Evolutionary conservation across 2,888 invertebrate genomes (phyloP).

Genomic region (Ochropacha duplaris): DNA sequence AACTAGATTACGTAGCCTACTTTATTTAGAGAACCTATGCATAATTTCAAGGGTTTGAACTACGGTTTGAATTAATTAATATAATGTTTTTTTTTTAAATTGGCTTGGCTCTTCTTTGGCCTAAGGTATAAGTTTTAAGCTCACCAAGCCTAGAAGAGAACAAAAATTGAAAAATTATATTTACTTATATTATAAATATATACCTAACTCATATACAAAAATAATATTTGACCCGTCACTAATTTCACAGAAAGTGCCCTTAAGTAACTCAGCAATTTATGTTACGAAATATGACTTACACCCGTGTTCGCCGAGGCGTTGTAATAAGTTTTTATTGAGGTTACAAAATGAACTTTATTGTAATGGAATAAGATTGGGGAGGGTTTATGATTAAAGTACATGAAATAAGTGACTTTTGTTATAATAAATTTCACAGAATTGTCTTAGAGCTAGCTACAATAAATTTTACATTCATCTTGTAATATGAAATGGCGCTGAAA

Average conservation of each 20-base stretch:
- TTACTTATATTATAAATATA: no score
- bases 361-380: constrained; percentile 28
- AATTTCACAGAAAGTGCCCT: constrained; percentile 43
- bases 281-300: constrained; percentile 39
- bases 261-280: constrained; percentile 46
- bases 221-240: constrained; percentile 25
- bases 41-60: no score
- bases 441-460: constrained; percentile 1
- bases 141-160: no score
- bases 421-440: constrained; percentile 18
- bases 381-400: constrained; percentile 20
- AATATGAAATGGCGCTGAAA: not conserved
- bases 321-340: constrained; percentile 34
- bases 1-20: no score
- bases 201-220: no score
- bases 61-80: no score
- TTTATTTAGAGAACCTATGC: no score
- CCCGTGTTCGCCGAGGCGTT: constrained; percentile 34
- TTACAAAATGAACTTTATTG: constrained; percentile 38
- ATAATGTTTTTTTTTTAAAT: no score
- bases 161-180: no score
- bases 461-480: not conserved
- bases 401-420: constrained; percentile 34
- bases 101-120: no score
- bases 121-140: no score